Evolutionary conservation across 2,888 invertebrate genomes (phyloP).

Genomic region (Sclerodermus sp.): DNA sequence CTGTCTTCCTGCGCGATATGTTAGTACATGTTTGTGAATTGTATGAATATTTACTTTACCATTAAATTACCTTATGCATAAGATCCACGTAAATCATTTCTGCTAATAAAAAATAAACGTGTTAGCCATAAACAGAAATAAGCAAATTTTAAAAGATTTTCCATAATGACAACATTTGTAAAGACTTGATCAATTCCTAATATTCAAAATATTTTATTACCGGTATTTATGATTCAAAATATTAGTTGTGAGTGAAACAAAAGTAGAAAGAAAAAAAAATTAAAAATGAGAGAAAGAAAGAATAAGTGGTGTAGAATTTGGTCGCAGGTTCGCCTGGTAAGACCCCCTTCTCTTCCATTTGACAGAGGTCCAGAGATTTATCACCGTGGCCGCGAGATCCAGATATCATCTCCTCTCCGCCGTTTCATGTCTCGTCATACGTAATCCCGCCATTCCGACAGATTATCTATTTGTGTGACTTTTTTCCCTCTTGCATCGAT

Average conservation of each 20-base stretch:
- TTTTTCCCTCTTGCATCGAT: constrained; percentile 20
- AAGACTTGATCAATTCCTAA: too few relatives aligned
- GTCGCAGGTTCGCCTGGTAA: constrained; percentile 17
- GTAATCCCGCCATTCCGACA: constrained; percentile 38
- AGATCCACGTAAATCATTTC: too few relatives aligned
- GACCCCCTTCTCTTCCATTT: constrained; percentile 32
- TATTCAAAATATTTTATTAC: too few relatives aligned
- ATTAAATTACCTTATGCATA: neutral
- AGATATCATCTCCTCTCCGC: constrained; percentile 54
- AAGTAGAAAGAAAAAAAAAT: too few relatives aligned
- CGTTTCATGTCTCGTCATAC: constrained; percentile 39
- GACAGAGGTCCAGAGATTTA: constrained; percentile 51
- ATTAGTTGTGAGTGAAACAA: too few relatives aligned
- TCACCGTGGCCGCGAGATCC: constrained; percentile 46
- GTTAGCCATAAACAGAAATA: too few relatives aligned
- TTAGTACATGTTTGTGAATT: constrained; percentile 8
- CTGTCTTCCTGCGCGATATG: constrained; percentile 33
- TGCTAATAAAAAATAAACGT: too few relatives aligned
- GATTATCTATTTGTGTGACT: constrained; percentile 44
- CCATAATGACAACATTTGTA: too few relatives aligned
- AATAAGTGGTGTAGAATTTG: constrained; percentile 15
- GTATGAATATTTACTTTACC: constrained; percentile 38
- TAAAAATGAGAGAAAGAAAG: constrained; percentile 42
- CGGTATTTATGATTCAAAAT: too few relatives aligned
- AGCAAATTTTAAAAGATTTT: too few relatives aligned